These are phyloP conservation scores for Noctua fimbriata DNA, from an alignment of 2,888 invertebrate species.

Conservation along the genomic window DNA sequence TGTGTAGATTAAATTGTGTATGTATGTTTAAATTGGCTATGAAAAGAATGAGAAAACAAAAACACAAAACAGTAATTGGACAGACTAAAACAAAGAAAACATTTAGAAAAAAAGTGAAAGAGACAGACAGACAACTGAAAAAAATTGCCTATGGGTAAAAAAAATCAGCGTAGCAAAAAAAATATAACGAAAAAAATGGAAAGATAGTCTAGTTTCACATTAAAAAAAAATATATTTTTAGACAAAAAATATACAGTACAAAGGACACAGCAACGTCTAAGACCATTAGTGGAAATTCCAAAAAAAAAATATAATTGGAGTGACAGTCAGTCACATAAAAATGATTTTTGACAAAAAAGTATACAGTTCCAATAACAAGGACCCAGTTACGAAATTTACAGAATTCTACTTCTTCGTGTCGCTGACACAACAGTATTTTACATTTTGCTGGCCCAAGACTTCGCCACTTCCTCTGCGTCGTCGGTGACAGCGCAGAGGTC, in stretches of 20 bases:
- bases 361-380: constrained; percentile 37
- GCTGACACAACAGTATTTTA: neutral
- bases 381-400: constrained; percentile 26
- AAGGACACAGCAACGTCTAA: neutral
- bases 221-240: neutral
- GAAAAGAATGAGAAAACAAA: constrained; percentile 43
- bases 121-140: constrained; percentile 39
- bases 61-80: constrained; percentile 28
- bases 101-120: constrained; percentile 31
- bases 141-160: constrained; percentile 29
- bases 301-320: constrained; percentile 1
- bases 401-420: constrained; percentile 1
- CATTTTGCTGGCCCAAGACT: neutral
- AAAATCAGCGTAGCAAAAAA: neutral
- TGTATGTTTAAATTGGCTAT: constrained; percentile 44
- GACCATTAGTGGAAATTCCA: neutral
- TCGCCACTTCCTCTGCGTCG: neutral
- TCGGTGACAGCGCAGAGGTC: neutral
- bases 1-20: constrained; percentile 55
- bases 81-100: constrained; percentile 29
- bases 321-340: constrained; percentile 19
- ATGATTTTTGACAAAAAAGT: constrained; percentile 36
- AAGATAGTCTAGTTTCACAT: neutral
- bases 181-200: neutral
- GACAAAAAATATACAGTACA: neutral